A percentile compares a stretch with the other conserved stretches of the same genome.
Conservation (phyloP, 2,113 vertebrate genomes). For the Gallinago paraguaiae region DNA sequence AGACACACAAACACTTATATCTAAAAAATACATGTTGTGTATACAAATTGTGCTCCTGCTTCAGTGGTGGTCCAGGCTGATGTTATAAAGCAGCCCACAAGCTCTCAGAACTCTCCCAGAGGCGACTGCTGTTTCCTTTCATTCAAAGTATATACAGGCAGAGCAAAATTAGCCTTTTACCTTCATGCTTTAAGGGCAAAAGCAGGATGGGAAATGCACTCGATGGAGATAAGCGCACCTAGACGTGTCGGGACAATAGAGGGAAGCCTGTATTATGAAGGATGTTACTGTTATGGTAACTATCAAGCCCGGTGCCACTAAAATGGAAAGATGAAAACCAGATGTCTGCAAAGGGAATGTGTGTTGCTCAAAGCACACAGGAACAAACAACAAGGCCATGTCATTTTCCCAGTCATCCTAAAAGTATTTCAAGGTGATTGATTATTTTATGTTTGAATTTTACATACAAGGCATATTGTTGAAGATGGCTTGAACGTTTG, state of each 20-base stretch:
- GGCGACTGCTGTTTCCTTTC: background rate
- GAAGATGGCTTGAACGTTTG: background rate
- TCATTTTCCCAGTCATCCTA: background rate
- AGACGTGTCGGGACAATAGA: background rate
- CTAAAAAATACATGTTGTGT: background rate
- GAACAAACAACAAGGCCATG: slow-evolving; percentile 15
- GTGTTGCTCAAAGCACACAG: background rate
- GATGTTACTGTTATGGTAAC: slow-evolving; percentile 49
- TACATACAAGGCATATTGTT: background rate
- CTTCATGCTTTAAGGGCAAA: background rate
- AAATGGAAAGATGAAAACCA: slow-evolving; percentile 55
- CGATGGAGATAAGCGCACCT: slow-evolving; percentile 14
- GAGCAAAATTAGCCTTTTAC: slow-evolving; percentile 16
- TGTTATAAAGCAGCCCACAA: background rate
- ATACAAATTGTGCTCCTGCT: background rate
- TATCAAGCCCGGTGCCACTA: slow-evolving; percentile 13
- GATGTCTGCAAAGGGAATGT: slow-evolving; percentile 8
- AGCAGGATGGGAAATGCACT: slow-evolving; percentile 36
- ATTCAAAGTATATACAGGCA: background rate
- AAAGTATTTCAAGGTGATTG: background rate
- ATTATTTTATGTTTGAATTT: background rate
- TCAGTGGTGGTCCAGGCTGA: background rate
- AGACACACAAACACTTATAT: background rate
- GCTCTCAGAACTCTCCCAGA: background rate
- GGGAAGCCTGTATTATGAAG: slow-evolving; percentile 28